phyloP scores from a whole-genome alignment of 2,888 invertebrate genomes.

The Amphipoea lucens region DNA sequence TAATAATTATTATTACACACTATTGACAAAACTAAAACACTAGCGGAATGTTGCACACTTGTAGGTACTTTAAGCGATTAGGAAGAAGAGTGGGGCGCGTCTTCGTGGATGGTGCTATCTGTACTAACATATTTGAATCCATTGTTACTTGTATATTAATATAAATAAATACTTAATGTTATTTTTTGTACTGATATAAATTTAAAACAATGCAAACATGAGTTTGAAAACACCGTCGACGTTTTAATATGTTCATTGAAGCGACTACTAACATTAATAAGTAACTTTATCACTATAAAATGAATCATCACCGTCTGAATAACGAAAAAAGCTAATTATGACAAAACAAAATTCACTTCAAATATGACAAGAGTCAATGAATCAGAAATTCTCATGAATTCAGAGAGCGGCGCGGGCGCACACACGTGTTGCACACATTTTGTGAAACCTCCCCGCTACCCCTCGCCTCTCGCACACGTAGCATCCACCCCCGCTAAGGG shows the following conservation, averaged over 20 bases:
- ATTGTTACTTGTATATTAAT: neutral
- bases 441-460: slow-evolving; percentile 75
- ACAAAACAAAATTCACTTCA: slow-evolving; percentile 68
- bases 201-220: neutral
- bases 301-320: slow-evolving; percentile 59
- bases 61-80: too few relatives aligned
- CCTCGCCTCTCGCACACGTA: slow-evolving; percentile 70
- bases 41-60: too few relatives aligned
- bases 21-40: too few relatives aligned
- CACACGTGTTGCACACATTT: slow-evolving; percentile 87
- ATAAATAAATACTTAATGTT: neutral
- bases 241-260: neutral
- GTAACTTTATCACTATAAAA: slow-evolving; percentile 13
- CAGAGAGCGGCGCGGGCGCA: slow-evolving; percentile 73
- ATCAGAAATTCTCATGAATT: slow-evolving; percentile 88
- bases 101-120: too few relatives aligned
- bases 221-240: neutral
- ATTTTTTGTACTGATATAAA: neutral
- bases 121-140: too few relatives aligned
- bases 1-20: too few relatives aligned
- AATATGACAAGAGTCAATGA: slow-evolving; percentile 82
- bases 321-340: slow-evolving; percentile 64
- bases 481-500: slow-evolving; percentile 79
- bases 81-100: too few relatives aligned
- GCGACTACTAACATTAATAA: neutral